Evolutionary conservation across 2,888 invertebrate genomes (phyloP).

Genomic region (Agonopterix heracliana): DNA sequence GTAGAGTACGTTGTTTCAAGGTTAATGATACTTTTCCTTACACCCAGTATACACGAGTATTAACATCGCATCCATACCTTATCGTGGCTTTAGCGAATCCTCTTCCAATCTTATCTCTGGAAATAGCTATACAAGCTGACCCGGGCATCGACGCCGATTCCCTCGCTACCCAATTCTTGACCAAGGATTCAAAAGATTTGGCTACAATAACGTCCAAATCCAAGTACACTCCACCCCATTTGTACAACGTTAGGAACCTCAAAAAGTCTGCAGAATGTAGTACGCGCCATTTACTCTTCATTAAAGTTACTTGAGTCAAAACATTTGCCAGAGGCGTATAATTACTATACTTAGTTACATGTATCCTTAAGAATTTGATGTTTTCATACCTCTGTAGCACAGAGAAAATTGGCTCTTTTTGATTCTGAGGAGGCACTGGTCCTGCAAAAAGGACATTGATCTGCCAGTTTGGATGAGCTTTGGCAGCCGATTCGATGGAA

Average conservation of each 20-base stretch:
- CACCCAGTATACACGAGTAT: no score
- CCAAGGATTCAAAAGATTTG: conserved; percentile 1
- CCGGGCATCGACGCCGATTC: conserved; percentile 77
- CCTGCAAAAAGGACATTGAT: conserved; percentile 48
- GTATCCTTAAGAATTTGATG: conserved; percentile 64
- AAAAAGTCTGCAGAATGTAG: neutral
- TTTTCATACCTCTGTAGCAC: conserved; percentile 59
- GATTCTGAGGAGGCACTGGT: neutral
- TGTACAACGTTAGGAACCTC: neutral
- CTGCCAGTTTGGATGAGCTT: conserved; percentile 68
- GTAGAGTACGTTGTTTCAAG: no score
- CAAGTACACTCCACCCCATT: conserved; percentile 3
- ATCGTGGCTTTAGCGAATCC: conserved; percentile 15
- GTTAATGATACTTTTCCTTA: no score
- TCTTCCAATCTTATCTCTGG: conserved; percentile 32
- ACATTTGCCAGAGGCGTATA: conserved; percentile 75
- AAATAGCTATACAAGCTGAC: conserved; percentile 81
- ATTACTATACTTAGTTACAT: conserved; percentile 66
- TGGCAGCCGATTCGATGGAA: conserved; percentile 79
- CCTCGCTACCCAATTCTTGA: conserved; percentile 43
- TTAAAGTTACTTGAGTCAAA: conserved; percentile 62
- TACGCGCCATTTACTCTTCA: conserved; percentile 71
- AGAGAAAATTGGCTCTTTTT: neutral
- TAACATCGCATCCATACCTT: no score
- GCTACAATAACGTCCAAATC: conserved; percentile 1